Conservation (phyloP, 2,113 vertebrate species). For the Colaptes auratus region DNA sequence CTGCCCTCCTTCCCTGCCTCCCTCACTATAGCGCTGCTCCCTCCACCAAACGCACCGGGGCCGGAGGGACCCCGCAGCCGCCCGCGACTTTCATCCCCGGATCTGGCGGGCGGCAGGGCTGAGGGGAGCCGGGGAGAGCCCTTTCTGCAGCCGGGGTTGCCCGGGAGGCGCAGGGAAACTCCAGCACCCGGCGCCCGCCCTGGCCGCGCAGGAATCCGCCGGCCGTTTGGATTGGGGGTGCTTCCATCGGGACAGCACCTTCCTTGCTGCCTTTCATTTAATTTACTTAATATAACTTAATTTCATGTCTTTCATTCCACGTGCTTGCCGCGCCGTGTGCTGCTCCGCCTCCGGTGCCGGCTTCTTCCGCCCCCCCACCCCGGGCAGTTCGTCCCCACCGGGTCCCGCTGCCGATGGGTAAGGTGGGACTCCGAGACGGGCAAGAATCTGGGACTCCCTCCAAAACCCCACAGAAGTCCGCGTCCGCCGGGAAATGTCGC, state of each 20-base stretch:
- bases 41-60: background rate
- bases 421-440: background rate
- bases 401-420: background rate
- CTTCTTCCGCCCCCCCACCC: background rate
- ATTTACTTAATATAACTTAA: background rate
- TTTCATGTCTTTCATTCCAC: background rate
- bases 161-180: background rate
- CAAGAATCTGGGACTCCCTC: background rate
- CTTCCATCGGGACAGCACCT: background rate
- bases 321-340: background rate
- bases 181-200: background rate
- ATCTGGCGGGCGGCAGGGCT: background rate
- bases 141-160: background rate
- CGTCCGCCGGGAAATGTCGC: background rate
- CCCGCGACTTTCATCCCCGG: slow-evolving; percentile 41
- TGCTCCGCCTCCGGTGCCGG: background rate
- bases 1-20: background rate
- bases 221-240: no score
- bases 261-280: background rate
- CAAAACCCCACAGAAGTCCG: background rate
- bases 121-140: background rate
- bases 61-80: background rate
- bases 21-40: background rate
- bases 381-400: background rate
- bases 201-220: background rate